Evolutionary conservation across 2,888 invertebrate genomes (phyloP).

Genomic region (Vanessa cardui): DNA sequence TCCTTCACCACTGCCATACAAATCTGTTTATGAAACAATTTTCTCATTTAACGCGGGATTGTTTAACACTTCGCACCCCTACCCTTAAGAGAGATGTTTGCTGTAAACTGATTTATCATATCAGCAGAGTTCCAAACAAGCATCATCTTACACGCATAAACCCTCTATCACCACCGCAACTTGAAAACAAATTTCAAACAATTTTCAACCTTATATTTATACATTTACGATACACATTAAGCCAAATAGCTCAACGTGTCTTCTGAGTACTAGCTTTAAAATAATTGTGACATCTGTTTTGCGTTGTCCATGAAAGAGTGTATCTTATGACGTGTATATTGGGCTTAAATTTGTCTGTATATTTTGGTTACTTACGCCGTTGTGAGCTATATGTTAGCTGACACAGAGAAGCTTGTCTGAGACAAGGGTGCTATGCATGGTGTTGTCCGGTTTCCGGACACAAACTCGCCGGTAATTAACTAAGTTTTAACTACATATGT

Average conservation of each 20-base stretch:
- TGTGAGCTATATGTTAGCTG: constrained; percentile 36
- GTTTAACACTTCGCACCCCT: constrained; percentile 69
- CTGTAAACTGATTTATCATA: constrained; percentile 82
- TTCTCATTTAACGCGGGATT: constrained; percentile 72
- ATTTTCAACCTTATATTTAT: constrained; percentile 72
- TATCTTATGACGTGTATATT: constrained; percentile 47
- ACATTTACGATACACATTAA: constrained; percentile 74
- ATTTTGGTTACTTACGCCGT: constrained; percentile 26
- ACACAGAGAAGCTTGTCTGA: constrained; percentile 66
- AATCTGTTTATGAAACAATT: constrained; percentile 62
- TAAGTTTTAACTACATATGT: constrained; percentile 58
- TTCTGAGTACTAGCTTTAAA: constrained; percentile 48
- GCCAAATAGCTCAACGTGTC: constrained; percentile 62
- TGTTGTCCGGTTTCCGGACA: constrained; percentile 81
- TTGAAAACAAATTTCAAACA: constrained; percentile 54
- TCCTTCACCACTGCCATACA: constrained; percentile 29
- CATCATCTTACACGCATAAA: constrained; percentile 82
- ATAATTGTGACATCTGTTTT: constrained; percentile 49
- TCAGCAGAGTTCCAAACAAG: constrained; percentile 77
- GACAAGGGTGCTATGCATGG: constrained; percentile 77
- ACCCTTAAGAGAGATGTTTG: constrained; percentile 72
- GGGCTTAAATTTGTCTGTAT: constrained; percentile 42
- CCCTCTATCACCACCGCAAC: constrained; percentile 68
- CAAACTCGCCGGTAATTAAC: constrained; percentile 73
- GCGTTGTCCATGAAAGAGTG: constrained; percentile 40